Conservation (phyloP, 2,113 vertebrate species). For the Dolichallabes microphthalmus region DNA sequence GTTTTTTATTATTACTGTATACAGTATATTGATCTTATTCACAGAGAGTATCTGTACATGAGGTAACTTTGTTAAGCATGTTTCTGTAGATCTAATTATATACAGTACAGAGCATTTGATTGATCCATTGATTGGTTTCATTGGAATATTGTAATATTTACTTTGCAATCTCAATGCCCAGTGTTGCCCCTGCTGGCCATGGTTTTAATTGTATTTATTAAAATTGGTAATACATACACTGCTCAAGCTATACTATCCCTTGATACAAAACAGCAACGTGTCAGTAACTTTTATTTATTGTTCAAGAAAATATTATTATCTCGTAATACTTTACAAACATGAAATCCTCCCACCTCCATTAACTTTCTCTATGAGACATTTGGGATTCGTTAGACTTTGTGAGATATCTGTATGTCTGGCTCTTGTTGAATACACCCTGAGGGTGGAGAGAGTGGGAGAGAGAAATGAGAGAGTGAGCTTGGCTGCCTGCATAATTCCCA, state of each 20-base stretch:
- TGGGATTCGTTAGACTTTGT: constrained; percentile 4
- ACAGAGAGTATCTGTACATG: background rate
- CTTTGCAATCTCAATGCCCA: background rate
- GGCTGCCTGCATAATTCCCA: constrained; percentile 47
- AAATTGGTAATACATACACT: background rate
- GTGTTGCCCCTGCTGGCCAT: background rate
- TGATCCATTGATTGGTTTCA: background rate
- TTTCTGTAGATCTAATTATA: background rate
- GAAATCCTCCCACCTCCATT: constrained; percentile 4
- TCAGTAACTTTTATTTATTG: background rate
- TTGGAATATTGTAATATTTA: background rate
- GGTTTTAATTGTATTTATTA: background rate
- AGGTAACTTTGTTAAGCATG: background rate
- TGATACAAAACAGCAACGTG: background rate
- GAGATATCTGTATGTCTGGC: constrained; percentile 34
- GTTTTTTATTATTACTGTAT: background rate
- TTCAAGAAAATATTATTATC: constrained; percentile 3
- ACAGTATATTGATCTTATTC: background rate
- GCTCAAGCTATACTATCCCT: background rate
- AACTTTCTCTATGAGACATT: background rate
- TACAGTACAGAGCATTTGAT: background rate
- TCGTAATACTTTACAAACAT: constrained; percentile 3
- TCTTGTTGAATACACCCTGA: constrained; percentile 42
- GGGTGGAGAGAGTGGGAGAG: constrained; percentile 37
- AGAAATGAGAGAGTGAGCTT: constrained; percentile 24